phyloP scores from a whole-genome alignment of 2,113 vertebrate species.

The Macquaria australasica region DNA sequence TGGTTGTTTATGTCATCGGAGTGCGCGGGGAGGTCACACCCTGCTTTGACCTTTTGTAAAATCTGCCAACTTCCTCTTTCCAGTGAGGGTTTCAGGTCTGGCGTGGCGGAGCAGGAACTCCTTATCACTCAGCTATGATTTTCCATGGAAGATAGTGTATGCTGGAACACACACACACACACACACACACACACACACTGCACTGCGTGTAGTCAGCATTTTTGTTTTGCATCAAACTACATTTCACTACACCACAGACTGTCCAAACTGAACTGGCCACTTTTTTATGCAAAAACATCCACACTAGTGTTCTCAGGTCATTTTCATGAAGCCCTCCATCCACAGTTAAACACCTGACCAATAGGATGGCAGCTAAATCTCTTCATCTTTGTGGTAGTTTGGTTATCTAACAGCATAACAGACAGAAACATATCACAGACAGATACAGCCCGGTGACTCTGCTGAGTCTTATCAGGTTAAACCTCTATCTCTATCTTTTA shows the following conservation, averaged over 20 bases:
- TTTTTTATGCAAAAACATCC: background rate
- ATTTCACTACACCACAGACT: background rate
- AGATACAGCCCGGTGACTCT: background rate
- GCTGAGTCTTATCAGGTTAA: background rate
- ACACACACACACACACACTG: background rate
- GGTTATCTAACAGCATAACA: too few relatives aligned
- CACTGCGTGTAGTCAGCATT: constrained; percentile 1
- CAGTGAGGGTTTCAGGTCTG: constrained; percentile 16
- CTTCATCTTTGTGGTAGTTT: too few relatives aligned
- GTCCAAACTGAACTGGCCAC: background rate
- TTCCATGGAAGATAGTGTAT: constrained; percentile 43
- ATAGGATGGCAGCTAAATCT: too few relatives aligned
- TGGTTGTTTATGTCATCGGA: constrained; percentile 43
- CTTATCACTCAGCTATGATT: constrained; percentile 14
- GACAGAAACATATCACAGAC: too few relatives aligned
- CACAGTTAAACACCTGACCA: too few relatives aligned
- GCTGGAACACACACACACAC: background rate
- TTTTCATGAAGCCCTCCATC: too few relatives aligned
- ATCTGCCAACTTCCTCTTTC: constrained; percentile 68
- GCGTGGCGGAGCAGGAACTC: constrained; percentile 2
- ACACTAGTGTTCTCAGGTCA: too few relatives aligned
- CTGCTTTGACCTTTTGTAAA: constrained; percentile 20
- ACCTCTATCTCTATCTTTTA: background rate
- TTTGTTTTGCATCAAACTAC: background rate
- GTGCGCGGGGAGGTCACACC: constrained; percentile 42